phyloP scores from a whole-genome alignment of 1,140 invertebrate species.

The Dinoponera quadriceps region DNA sequence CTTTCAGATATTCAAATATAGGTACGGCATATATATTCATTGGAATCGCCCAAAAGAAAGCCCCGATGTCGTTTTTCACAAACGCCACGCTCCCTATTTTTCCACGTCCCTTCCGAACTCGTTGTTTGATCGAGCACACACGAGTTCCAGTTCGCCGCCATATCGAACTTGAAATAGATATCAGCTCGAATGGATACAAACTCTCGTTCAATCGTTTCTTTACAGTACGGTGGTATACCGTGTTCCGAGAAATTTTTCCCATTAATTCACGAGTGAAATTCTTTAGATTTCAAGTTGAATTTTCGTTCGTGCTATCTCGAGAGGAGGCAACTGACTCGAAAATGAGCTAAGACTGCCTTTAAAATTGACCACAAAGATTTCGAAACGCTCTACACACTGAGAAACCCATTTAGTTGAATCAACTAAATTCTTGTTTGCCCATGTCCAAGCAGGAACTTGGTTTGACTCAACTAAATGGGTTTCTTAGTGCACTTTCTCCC shows the following conservation, averaged over 20 bases:
- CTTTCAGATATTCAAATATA: slow-evolving; percentile 42
- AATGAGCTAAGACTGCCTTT: background rate
- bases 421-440: no score
- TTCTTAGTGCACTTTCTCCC: background rate
- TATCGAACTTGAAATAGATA: slow-evolving; percentile 3
- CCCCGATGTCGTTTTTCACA: background rate
- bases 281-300: background rate
- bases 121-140: background rate
- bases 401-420: no score
- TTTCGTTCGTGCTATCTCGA: background rate
- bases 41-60: slow-evolving; percentile 45
- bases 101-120: background rate
- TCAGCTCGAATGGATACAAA: no score
- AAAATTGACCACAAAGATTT: background rate
- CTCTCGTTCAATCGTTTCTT: slow-evolving; percentile 12
- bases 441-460: no score
- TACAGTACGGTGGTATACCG: no score
- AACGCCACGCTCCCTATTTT: background rate
- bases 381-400: background rate
- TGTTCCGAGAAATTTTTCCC: background rate
- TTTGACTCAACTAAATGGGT: no score
- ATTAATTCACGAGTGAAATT: background rate
- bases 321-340: background rate
- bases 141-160: background rate
- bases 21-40: slow-evolving; percentile 40